These are phyloP conservation scores for Calephelis virginiensis DNA, from an alignment of 1,140 invertebrate species.

Conservation along the genomic window DNA sequence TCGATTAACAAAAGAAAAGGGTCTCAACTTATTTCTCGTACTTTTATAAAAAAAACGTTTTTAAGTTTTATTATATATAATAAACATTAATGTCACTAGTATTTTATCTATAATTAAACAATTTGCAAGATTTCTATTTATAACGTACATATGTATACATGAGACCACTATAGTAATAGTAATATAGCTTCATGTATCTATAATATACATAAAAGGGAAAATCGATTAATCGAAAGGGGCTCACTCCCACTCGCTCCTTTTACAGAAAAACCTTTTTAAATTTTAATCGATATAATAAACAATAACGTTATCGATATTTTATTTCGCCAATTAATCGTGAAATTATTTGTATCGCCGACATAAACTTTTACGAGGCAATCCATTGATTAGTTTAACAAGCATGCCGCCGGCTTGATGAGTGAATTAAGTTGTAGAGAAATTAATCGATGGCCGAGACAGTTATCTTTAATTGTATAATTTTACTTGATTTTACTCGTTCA, in stretches of 20 bases:
- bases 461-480: constrained; percentile 27
- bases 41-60: no score
- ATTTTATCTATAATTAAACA: no score
- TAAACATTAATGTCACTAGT: no score
- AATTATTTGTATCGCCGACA: constrained; percentile 52
- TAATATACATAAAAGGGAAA: neutral
- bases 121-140: no score
- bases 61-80: no score
- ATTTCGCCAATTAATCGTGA: constrained; percentile 47
- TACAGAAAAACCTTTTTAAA: constrained; percentile 23
- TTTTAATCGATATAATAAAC: constrained; percentile 13
- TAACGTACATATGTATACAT: no score
- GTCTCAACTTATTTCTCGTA: no score
- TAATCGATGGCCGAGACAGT: constrained; percentile 53
- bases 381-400: constrained; percentile 68
- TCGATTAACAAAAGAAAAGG: no score
- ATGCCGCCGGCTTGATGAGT: constrained; percentile 57
- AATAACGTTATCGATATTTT: constrained; percentile 13
- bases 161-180: no score
- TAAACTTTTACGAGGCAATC: constrained; percentile 61
- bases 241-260: constrained; percentile 5
- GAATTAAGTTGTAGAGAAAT: constrained; percentile 67
- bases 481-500: constrained; percentile 17
- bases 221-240: neutral
- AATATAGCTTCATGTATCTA: neutral